Base-by-base conservation (phyloP, 1,140 invertebrate species). In the Drosophila seguyi region DNA sequence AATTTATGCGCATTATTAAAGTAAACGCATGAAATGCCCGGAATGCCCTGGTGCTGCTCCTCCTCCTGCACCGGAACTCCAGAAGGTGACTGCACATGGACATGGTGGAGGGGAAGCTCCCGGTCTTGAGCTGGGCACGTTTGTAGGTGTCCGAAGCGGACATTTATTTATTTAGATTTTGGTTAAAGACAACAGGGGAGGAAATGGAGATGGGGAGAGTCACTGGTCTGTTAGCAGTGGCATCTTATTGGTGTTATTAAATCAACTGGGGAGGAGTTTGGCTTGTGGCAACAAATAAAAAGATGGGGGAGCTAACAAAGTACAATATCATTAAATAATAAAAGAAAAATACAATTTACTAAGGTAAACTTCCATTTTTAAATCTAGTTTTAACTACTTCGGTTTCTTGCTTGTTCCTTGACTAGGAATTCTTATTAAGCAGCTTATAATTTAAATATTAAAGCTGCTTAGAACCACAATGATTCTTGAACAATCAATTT, bases 1-100 rank as follows among this genome's bases (percentile, higher is more conserved):
- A 86, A 86, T 86, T 86, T 86, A 86, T 86, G 83, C 83, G 84
- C 83, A 86, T 86, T 86, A 86, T 86, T 86, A 86, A 86, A 82
- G 79, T 52, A 75, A 86, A 86, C 81, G 79, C 83, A 87, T 83
- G 83, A 82, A 71, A 86, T 87, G 75, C 71, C 67, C 50, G 57
- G 61, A 74, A 79, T 87, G 53, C 75, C 58, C 55, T 16, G 52
- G 2, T n/a, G 36, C 25, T 22, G 6, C 6, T 16, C 22, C 47
- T 31, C 11, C 25, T 16, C 18, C 48, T 20, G 6, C 25, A 6
- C 45, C 27, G n/a, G 34, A 27, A n/a, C 16, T 45, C 16, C 27
- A 45, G 18, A 72, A 58, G 45, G 44, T 39, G 44, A 22, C 44
- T 63, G 38, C 39, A 48, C 59, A 48, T 44, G 60, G 71, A 38